Evolutionary conservation across 2,797 vertebrate species (phyloP).

Genomic region (Ptychobarbus kaznakovi): DNA sequence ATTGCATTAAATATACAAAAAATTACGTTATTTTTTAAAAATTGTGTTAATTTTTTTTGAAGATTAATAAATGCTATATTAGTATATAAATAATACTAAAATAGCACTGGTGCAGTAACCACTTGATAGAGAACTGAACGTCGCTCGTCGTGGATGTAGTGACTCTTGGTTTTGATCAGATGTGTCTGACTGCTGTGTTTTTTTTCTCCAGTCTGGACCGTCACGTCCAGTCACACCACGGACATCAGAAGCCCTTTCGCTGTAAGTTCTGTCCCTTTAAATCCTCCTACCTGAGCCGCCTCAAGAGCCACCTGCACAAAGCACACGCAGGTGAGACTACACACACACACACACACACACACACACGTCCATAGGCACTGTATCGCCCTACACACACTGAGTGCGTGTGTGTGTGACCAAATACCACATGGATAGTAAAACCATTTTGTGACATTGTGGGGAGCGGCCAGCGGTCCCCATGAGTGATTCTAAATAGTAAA

Average conservation of each 20-base stretch:
- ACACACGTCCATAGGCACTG: too few relatives aligned
- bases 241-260: constrained; percentile 97
- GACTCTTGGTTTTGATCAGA: neutral
- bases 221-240: constrained; percentile 97
- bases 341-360: too few relatives aligned
- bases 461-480: too few relatives aligned
- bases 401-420: too few relatives aligned
- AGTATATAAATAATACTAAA: neutral
- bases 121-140: neutral
- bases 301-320: constrained; percentile 97
- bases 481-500: too few relatives aligned
- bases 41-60: too few relatives aligned
- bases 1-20: too few relatives aligned
- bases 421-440: too few relatives aligned
- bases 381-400: too few relatives aligned
- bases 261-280: constrained; percentile 99
- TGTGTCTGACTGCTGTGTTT: neutral
- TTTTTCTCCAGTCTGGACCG: constrained; percentile 88
- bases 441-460: too few relatives aligned
- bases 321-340: constrained; percentile 87
- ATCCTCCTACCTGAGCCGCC: constrained; percentile 94
- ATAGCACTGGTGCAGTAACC: neutral
- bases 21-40: too few relatives aligned
- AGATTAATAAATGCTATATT: neutral
- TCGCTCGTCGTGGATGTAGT: neutral